Evolutionary conservation across 2,888 invertebrate species (phyloP), one percentile per base, ranked within the genome.

Genomic region (Dichetophora obliterata): DNA sequence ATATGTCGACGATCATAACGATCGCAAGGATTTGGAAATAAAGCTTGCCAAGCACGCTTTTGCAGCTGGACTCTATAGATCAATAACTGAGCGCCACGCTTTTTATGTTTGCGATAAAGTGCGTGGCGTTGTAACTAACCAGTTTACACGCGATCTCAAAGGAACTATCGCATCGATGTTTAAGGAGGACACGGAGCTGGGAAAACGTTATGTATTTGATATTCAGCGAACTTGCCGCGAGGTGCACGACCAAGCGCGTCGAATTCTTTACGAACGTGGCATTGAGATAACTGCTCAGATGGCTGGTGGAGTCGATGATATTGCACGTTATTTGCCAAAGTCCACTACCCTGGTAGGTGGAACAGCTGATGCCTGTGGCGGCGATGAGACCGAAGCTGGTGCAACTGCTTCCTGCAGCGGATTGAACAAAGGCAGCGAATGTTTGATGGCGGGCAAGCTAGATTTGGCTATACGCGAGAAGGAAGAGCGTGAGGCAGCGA

Each of bases 41-140:
- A 95, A 95, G 89, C 92, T 96, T 90, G 93, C 94, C 83, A 95
- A 95, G 63, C 93, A 93, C 76, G 94, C 94, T 63, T 93, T 95
- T 66, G 96, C 96, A 1, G 94, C 94, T 65, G 95, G 95, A 52
- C 89, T 96, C 34, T 96, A 95, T 89, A 91, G 96, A 69, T 95
- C 96, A 31, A 94, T 97, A 81, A 97, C 96, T 0, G 97, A 97
- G 89, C 95, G 96, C 83, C 96, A 96, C 88, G 96, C 96, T 63
- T 97, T 97, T 91, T 97, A 96, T 90, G 95, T 95, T 88, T 96
- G 96, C 90, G 96, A 97, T 88, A 96, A 96, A 0, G 96, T 97
- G 16, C 91, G 96, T 63, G 94, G 92, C 80, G 95, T 95, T 77
- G 96, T 97, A 72, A 95, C 96, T 0, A 93, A 95, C 71, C 97